phyloP scores from a whole-genome alignment of 2,888 invertebrate genomes.

The Dolichopus griseipennis region DNA sequence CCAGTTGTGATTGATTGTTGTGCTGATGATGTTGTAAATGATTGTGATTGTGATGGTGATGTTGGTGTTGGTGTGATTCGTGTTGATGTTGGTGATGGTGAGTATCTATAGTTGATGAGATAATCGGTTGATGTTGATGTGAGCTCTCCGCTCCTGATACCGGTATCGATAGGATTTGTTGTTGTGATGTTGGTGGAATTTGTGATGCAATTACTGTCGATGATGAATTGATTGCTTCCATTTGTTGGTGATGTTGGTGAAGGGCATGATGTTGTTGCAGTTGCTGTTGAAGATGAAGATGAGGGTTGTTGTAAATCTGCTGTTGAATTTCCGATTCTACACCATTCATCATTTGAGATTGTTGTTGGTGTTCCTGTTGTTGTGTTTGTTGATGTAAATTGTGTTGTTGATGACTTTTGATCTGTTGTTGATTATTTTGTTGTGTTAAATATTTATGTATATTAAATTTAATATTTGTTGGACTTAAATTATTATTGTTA shows the following conservation, averaged over 20 bases:
- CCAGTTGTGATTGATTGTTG: constrained; percentile 20
- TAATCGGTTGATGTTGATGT: not conserved
- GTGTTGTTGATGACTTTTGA: constrained; percentile 18
- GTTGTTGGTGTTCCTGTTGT: constrained; percentile 14
- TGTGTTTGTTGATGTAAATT: constrained; percentile 21
- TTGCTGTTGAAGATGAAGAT: constrained; percentile 15
- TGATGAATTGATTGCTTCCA: not conserved
- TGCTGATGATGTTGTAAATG: constrained; percentile 23
- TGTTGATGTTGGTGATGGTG: constrained; percentile 12
- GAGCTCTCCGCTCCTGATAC: not conserved
- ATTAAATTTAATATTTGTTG: constrained; percentile 15
- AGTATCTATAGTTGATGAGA: constrained; percentile 5
- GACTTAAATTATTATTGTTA: constrained; percentile 13
- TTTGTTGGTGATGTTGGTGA: constrained; percentile 7
- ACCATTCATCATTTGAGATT: constrained; percentile 14
- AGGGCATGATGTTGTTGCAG: constrained; percentile 19
- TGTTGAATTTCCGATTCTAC: not conserved
- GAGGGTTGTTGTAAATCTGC: constrained; percentile 9
- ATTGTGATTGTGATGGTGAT: not conserved
- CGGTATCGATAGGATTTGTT: not conserved
- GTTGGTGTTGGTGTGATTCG: constrained; percentile 8
- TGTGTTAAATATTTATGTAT: constrained; percentile 5
- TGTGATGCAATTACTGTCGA: not conserved
- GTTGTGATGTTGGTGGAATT: not conserved
- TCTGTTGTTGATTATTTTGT: constrained; percentile 12